Evolutionary conservation across 2,113 vertebrate genomes (phyloP), one percentile per base, ranked within the genome.

Genomic region (Pelvicachromis taeniatus): DNA sequence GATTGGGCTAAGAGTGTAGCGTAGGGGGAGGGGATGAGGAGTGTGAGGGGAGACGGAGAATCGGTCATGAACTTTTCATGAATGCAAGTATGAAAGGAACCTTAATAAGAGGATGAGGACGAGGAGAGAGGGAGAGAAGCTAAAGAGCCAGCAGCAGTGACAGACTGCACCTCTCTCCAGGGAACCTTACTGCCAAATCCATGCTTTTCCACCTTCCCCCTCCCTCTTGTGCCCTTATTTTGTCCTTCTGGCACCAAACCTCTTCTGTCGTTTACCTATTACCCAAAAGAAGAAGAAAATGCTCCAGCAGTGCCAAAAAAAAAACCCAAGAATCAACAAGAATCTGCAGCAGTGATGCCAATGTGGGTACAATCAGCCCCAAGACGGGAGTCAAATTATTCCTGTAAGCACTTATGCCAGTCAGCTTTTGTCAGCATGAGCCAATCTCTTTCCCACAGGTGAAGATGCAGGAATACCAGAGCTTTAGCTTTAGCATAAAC

Each of bases 31-130:
- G n/a, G 40, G 52, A 58, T 54, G 68, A 54, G 29, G 35, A 82
- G 78, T 6, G 21, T 6, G 55, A 16, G 35, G 33, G 10, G 87
- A 86, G 73, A 86, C 16, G 8, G 35, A 79, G 68, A 82, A 81
- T 70, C 5, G 9, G 81, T 84, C 84, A 87, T 87, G 85, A 92
- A 92, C 89, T 90, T 87, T 88, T 92, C 82, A 87, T 88, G 87
- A 93, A 85, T 82, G 70, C 61, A 84, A 78, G 45, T 56, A 80
- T 45, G 53, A 82, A 81, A 80, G 80, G 58, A 78, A 61, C 17
- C 50, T 73, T 82, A 87, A 55, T 10, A 42, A 70, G n/a, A 45
- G 70, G 21, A 52, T 29, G 56, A 16, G 53, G 12, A 68, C 14
- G 38, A 68, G 63, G 9, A 7, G 38, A 31, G 68, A 75, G 45